Evolutionary conservation across 92 coral and sea anemone species (phyloP), one percentile per base, ranked within the genome.

Genomic region (Bergia sp.): DNA sequence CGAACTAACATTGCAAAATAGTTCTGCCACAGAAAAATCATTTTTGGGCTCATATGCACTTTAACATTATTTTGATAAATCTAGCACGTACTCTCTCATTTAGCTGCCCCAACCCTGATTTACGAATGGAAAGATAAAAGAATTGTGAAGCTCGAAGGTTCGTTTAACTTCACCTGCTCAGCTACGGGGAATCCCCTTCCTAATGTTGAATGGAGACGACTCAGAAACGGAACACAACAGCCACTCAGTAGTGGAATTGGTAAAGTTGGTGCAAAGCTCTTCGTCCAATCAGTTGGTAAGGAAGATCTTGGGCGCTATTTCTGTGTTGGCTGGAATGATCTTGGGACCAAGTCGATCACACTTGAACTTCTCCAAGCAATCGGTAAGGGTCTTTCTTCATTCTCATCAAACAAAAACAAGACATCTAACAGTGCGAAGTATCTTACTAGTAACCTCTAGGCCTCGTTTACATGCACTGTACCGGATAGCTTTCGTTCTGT

Each of bases 131-230:
- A 23, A 16, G 49, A 57, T 45, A 10, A 12, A 37, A 80, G 4
- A 15, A 1, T 0, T 13, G 23, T 40, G 0, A 80, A 80, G 44
- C 77, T 69, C n/a, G 91, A 76, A 2, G 42, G 38, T 5, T 45
- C 93, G 37, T 8, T 91, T 7, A 79, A 88, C 43, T 38, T 77
- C 20, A 77, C 88, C 1, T 91, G 93, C 85, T 7, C 76, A 20
- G 91, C 93, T 58, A 77, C 82, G 76, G 93, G 93, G 53, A 91
- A 91, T 90, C 93, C 93, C 45, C 64, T 40, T 10, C 89, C 91
- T 45, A 69, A 13, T 36, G 89, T 91, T 4, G 86, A 88, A n/a
- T 91, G 93, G 93, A 80, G 45, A 57, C 58, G n/a, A 49, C 5
- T 50, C 12, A 49, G n/a, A 42, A 18, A 80, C 47, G 72, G 72